A percentile compares a stretch with the other conserved stretches of the same genome.
Conservation (phyloP, 2,797 vertebrate genomes). For the Pteropus rufus region DNA sequence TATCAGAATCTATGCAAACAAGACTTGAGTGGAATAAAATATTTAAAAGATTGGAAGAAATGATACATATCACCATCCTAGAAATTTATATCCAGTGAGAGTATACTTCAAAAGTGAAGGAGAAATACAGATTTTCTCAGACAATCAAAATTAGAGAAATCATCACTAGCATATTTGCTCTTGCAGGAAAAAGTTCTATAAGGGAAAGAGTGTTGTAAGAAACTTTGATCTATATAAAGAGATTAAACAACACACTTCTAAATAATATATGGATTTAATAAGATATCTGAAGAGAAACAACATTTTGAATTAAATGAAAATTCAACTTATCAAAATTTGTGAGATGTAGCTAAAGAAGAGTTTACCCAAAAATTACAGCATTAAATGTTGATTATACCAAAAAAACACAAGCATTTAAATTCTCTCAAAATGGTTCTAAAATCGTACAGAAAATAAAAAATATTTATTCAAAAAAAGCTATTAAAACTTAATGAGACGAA, state of each 20-base stretch:
- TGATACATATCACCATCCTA: neutral
- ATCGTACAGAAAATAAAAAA: neutral
- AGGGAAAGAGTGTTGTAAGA: neutral
- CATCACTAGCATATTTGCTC: neutral
- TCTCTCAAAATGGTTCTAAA: neutral
- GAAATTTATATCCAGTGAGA: neutral
- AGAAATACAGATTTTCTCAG: neutral
- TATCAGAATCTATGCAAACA: neutral
- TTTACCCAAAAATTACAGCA: neutral
- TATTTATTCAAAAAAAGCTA: neutral
- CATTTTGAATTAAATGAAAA: neutral
- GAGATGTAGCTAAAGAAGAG: neutral
- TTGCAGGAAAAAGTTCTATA: neutral
- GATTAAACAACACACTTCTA: neutral
- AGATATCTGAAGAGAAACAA: neutral
- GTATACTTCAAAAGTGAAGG: neutral
- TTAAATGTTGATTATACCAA: neutral
- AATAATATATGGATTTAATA: neutral
- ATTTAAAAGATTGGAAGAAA: neutral
- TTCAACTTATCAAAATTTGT: neutral
- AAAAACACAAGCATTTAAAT: neutral
- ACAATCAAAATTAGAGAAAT: neutral
- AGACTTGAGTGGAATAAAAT: neutral
- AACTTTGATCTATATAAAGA: neutral
- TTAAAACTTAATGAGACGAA: neutral